Evolutionary conservation across 1,140 invertebrate species (phyloP).

Genomic region (Diploscapter pachys): DNA sequence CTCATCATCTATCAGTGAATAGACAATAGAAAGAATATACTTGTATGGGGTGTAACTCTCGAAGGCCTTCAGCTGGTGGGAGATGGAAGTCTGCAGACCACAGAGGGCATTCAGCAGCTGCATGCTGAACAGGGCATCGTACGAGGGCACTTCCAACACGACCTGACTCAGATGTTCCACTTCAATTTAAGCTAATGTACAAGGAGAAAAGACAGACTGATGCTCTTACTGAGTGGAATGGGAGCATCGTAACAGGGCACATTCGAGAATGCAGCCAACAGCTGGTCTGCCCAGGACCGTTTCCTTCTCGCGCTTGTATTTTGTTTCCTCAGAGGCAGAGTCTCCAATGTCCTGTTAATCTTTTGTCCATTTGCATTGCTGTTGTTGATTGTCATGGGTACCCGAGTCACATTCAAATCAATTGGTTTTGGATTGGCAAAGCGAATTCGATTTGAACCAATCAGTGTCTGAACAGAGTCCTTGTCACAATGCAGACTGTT

Average conservation of each 20-base stretch:
- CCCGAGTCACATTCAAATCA: conserved; percentile 5
- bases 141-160: conserved; percentile 44
- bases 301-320: conserved; percentile 1
- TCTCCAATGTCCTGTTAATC: background rate
- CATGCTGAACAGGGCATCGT: conserved; percentile 41
- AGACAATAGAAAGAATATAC: background rate
- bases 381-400: no score
- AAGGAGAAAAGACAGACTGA: background rate
- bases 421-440: conserved; percentile 18
- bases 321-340: background rate
- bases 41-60: conserved; percentile 38
- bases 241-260: conserved; percentile 55
- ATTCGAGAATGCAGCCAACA: conserved; percentile 45
- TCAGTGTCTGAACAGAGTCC: conserved; percentile 3
- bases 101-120: conserved; percentile 49
- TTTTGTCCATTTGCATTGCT: background rate
- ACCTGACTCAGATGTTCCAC: conserved; percentile 57
- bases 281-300: conserved; percentile 52
- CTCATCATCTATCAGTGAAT: conserved; percentile 23
- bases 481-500: no score
- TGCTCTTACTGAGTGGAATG: conserved; percentile 51
- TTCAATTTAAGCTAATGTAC: conserved; percentile 36
- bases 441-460: conserved; percentile 45
- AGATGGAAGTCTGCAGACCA: conserved; percentile 44
- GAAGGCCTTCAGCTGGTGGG: conserved; percentile 35